These are phyloP conservation scores for Pemphigus obesinymphae DNA, from an alignment of 1,140 invertebrate species.

Conservation along the genomic window DNA sequence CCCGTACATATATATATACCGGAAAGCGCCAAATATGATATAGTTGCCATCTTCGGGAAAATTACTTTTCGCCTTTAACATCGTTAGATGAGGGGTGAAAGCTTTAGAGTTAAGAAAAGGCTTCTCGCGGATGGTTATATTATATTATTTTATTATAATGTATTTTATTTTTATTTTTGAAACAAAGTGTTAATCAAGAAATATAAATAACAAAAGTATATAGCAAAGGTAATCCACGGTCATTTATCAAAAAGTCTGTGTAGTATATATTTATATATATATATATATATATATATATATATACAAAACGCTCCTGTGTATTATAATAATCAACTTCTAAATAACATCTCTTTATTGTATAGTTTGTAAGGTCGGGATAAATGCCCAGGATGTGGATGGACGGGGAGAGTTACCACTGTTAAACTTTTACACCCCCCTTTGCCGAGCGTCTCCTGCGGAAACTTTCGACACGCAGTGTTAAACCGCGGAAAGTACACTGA, in stretches of 20 bases:
- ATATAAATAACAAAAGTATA: constrained; percentile 22
- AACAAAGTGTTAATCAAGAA: constrained; percentile 32
- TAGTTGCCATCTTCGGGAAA: background rate
- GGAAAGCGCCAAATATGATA: background rate
- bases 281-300: no score
- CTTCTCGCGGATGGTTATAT: background rate
- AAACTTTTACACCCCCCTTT: constrained; percentile 13
- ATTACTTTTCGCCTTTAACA: background rate
- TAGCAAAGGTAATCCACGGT: background rate
- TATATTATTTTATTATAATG: background rate
- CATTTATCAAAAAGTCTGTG: constrained; percentile 15
- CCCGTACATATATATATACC: no score
- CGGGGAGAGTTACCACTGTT: background rate
- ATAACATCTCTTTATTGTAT: constrained; percentile 16
- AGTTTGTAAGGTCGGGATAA: background rate
- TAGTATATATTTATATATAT: no score
- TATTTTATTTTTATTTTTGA: background rate
- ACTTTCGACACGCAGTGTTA: constrained; percentile 26
- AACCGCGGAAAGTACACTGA: constrained; percentile 26
- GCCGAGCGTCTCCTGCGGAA: background rate
- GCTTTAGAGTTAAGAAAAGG: background rate
- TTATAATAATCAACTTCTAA: constrained; percentile 37
- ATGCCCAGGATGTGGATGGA: background rate
- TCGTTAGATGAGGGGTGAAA: background rate
- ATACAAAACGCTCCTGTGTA: constrained; percentile 20